A percentile compares a stretch with the other conserved stretches of the same genome.
Conservation (phyloP, 2,113 vertebrate genomes). For the Laticauda laticaudata region DNA sequence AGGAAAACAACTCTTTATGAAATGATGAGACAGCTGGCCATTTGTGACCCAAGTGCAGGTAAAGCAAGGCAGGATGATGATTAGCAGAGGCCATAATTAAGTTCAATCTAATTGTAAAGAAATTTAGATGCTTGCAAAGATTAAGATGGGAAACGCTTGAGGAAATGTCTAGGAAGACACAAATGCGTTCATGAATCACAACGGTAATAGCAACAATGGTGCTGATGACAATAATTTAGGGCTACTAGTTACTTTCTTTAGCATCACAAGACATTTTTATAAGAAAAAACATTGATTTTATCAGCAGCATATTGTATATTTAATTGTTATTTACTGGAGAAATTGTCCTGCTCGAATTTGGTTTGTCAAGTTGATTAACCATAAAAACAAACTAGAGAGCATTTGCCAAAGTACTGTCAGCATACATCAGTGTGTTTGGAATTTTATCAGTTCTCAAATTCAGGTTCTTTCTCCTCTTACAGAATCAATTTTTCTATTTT, state of each 20-base stretch:
- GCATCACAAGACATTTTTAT: constrained; percentile 14
- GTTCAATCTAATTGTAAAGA: constrained; percentile 78
- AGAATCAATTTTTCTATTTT: neutral
- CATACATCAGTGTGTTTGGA: constrained; percentile 1
- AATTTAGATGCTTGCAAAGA: constrained; percentile 79
- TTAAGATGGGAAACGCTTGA: constrained; percentile 59
- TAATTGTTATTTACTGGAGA: constrained; percentile 60
- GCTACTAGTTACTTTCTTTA: constrained; percentile 22
- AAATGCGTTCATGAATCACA: constrained; percentile 48
- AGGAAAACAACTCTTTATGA: constrained; percentile 76
- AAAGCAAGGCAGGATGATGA: constrained; percentile 58
- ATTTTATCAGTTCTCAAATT: neutral
- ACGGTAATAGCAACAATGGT: neutral
- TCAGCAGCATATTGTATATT: constrained; percentile 53
- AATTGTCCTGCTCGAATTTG: constrained; percentile 49
- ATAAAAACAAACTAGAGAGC: constrained; percentile 45
- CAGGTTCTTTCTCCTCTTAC: neutral
- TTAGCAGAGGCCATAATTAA: constrained; percentile 68
- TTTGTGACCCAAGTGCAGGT: constrained; percentile 60
- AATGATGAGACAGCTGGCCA: constrained; percentile 70
- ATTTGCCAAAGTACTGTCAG: neutral
- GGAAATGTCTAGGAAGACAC: constrained; percentile 63
- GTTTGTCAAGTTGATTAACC: constrained; percentile 37
- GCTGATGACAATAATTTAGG: neutral
- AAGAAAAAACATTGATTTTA: constrained; percentile 12